Percentiles rank a stretch among this genome's conserved stretches.
phyloP scores from a whole-genome alignment of 2,113 vertebrate species.

The Ovis aries region ARS-UI_Ramb_v3.0 NC_056055.1:82742501-82743000 shows the following conservation, averaged over 20 bases:
- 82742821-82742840: not conserved
- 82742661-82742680: not conserved
- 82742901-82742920: not conserved
- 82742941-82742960: not conserved
- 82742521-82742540: not conserved
- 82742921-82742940: not conserved
- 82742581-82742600: not conserved
- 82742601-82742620: not conserved
- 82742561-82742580: not conserved
- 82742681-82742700: not conserved
- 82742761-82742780: not conserved
- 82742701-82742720: not conserved
- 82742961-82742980: conserved; percentile 14
- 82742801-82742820: not conserved
- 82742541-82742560: not conserved
- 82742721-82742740: not conserved
- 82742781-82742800: not conserved
- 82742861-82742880: not conserved
- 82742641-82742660: not conserved
- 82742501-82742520: not conserved
- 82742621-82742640: not conserved
- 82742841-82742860: not conserved
- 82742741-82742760: not conserved
- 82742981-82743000: not conserved
- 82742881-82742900: not conserved